Percentiles rank a stretch among this genome's conserved stretches.
These are phyloP conservation scores for Cinclus mexicanus DNA, from an alignment of 2,113 vertebrate species.

Conservation along the genomic window DNA sequence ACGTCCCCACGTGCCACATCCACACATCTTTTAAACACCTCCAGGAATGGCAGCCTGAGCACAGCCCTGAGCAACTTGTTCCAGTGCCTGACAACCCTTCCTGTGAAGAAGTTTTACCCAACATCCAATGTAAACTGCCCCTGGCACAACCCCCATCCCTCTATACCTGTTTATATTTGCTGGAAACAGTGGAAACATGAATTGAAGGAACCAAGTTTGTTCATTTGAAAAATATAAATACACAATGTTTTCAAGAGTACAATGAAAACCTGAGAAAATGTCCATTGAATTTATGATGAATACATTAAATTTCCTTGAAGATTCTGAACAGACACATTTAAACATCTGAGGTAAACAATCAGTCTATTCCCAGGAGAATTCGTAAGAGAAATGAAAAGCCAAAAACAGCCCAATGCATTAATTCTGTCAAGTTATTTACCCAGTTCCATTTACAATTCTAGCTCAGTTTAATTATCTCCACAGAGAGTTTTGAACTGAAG, in stretches of 20 bases:
- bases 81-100: background rate
- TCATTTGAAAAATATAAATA: background rate
- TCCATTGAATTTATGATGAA: background rate
- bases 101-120: background rate
- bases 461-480: constrained; percentile 14
- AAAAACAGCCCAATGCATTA: background rate
- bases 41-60: background rate
- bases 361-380: background rate
- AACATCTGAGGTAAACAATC: background rate
- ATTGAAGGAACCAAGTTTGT: background rate
- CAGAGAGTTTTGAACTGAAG: constrained; percentile 10
- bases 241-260: background rate
- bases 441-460: background rate
- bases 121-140: background rate
- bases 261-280: background rate
- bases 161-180: background rate
- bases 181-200: background rate
- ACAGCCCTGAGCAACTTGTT: background rate
- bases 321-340: background rate
- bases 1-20: background rate
- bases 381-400: background rate
- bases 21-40: background rate
- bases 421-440: background rate
- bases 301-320: background rate
- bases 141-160: background rate